Evolutionary conservation across 2,113 vertebrate species (phyloP).

Genomic region (Gobius niger): DNA sequence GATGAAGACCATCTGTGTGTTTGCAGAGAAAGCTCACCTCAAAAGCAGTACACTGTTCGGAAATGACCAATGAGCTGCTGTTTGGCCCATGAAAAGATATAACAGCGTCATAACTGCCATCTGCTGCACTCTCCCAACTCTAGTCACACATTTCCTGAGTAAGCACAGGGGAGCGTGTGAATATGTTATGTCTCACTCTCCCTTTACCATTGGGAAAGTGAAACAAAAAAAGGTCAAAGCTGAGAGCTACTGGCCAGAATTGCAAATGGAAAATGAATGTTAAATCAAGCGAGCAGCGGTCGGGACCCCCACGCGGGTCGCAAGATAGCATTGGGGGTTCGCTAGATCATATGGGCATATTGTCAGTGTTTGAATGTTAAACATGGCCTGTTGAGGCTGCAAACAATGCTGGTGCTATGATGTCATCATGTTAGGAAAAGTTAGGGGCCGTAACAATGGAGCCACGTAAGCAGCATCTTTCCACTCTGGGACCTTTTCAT

Average conservation of each 20-base stretch:
- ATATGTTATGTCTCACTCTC: constrained; percentile 4
- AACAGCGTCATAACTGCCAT: constrained; percentile 59
- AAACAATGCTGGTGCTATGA: no score
- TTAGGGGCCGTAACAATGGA: no score
- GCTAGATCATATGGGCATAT: no score
- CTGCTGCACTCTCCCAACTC: constrained; percentile 49
- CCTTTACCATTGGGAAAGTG: background rate
- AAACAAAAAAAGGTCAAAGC: background rate
- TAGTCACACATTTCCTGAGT: constrained; percentile 53
- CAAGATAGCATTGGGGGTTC: no score
- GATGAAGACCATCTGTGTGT: constrained; percentile 59
- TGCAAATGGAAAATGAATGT: no score
- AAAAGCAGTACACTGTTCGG: constrained; percentile 33
- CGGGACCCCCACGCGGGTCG: no score
- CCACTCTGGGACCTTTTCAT: no score
- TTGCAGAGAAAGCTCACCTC: constrained; percentile 47
- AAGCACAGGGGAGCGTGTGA: constrained; percentile 33
- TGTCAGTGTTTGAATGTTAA: no score
- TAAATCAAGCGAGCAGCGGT: no score
- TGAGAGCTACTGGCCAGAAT: background rate
- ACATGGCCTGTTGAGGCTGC: no score
- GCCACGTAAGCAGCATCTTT: no score
- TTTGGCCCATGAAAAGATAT: constrained; percentile 55
- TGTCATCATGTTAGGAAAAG: no score
- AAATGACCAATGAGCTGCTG: constrained; percentile 45